phyloP scores from a whole-genome alignment of 2,888 invertebrate genomes.

The Chrysopilus asiliformis region DNA sequence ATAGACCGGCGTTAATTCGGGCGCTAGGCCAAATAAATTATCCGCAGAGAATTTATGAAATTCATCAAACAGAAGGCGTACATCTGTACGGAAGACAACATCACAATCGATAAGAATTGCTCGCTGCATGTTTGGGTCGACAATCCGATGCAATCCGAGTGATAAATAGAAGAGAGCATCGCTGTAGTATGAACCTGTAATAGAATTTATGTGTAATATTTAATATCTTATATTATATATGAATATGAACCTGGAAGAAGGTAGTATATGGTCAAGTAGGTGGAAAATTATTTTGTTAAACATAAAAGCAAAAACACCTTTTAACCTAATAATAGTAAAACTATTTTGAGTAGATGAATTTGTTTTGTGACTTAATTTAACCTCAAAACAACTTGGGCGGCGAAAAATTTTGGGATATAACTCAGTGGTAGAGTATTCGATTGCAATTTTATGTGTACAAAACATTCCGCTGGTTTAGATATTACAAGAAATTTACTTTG shows the following conservation, averaged over 20 bases:
- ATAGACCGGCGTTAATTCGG: constrained; percentile 67
- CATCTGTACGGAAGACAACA: constrained; percentile 55
- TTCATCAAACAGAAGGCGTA: constrained; percentile 49
- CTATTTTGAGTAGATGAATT: no score
- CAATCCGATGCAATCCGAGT: constrained; percentile 54
- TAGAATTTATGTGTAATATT: constrained; percentile 14
- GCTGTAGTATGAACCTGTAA: constrained; percentile 55
- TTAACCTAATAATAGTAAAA: no score
- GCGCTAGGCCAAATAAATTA: constrained; percentile 56
- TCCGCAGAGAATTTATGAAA: constrained; percentile 50
- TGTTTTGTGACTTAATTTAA: no score
- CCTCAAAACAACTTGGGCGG: no score
- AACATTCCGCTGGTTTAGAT: no score
- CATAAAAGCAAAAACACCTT: no score
- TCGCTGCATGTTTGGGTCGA: constrained; percentile 44
- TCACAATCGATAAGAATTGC: constrained; percentile 67
- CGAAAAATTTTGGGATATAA: no score
- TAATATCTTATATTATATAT: constrained; percentile 18
- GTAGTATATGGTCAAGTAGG: no score
- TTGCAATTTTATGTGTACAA: no score
- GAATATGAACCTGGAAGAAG: no score
- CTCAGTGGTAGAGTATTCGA: constrained; percentile 32
- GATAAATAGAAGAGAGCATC: constrained; percentile 68
- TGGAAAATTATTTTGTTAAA: no score
- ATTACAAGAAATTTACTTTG: no score